Evolutionary conservation across 2,113 vertebrate species (phyloP).

Genomic region (Holacanthus passer): DNA sequence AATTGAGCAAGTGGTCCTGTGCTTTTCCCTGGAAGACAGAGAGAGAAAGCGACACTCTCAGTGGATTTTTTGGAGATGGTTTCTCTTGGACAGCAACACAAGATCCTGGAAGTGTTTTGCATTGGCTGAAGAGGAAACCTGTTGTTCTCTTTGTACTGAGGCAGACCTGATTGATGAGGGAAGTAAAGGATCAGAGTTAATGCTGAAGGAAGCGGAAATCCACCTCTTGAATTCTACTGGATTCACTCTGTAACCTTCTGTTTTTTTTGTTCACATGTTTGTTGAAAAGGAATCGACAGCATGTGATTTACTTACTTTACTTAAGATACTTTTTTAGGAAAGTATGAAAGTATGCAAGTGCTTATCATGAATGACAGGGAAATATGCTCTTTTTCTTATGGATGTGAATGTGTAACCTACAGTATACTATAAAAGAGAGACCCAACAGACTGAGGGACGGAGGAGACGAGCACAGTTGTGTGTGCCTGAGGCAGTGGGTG

Average conservation of each 20-base stretch:
- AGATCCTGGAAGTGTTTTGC: constrained; percentile 31
- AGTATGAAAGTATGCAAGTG: neutral
- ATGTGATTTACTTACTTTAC: too few relatives aligned
- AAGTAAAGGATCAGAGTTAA: constrained; percentile 23
- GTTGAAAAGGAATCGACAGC: neutral
- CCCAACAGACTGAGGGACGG: constrained; percentile 15
- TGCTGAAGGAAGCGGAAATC: constrained; percentile 1
- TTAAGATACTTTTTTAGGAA: too few relatives aligned
- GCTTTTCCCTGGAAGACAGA: constrained; percentile 4
- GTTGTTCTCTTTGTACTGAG: constrained; percentile 22
- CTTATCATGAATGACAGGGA: neutral
- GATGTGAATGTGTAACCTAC: constrained; percentile 8
- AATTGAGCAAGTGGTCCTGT: constrained; percentile 17
- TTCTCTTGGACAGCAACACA: constrained; percentile 42
- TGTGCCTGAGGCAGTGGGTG: constrained; percentile 61
- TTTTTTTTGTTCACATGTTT: constrained; percentile 9
- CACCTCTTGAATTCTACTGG: neutral
- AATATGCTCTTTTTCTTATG: constrained; percentile 1
- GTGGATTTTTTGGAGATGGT: constrained; percentile 2
- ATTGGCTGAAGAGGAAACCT: constrained; percentile 26
- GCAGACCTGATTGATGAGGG: constrained; percentile 37
- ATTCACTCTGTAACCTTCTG: neutral
- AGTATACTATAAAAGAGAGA: constrained; percentile 12
- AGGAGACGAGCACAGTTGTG: constrained; percentile 21
- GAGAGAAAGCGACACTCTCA: neutral